phyloP scores from a whole-genome alignment of 2,797 vertebrate genomes.

The Sebastes vulpes region DNA sequence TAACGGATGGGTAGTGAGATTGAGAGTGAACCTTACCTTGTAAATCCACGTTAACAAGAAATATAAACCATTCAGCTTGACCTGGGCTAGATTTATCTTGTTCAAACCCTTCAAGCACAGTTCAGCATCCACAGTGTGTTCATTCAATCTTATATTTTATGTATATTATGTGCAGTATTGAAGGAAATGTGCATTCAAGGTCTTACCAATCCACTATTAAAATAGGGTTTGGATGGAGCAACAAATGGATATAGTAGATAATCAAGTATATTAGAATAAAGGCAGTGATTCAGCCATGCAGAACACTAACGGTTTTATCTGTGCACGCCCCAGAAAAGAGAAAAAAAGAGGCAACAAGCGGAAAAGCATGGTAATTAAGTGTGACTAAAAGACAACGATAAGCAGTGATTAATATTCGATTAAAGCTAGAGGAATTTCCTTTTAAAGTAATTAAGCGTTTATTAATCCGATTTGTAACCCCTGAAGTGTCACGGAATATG shows the following conservation, averaged over 20 bases:
- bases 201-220: constrained; percentile 20
- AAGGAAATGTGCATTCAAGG: constrained; percentile 44
- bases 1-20: constrained; percentile 42
- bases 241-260: constrained; percentile 31
- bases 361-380: constrained; percentile 84
- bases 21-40: constrained; percentile 12
- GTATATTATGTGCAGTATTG: constrained; percentile 18
- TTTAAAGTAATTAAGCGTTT: constrained; percentile 88
- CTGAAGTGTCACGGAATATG: constrained; percentile 83
- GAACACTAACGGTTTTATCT: constrained; percentile 52
- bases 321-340: constrained; percentile 42
- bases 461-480: constrained; percentile 88
- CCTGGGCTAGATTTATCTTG: constrained; percentile 12
- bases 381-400: constrained; percentile 87
- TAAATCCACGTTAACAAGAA: constrained; percentile 29
- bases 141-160: background rate
- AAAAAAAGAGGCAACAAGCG: constrained; percentile 43
- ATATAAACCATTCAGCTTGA: constrained; percentile 22
- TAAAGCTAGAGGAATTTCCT: constrained; percentile 86
- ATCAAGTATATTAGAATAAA: constrained; percentile 63
- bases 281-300: constrained; percentile 61
- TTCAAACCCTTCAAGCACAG: background rate
- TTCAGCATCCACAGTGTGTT: background rate
- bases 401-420: constrained; percentile 88
- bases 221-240: constrained; percentile 19